phyloP scores from a whole-genome alignment of 2,113 vertebrate genomes.

The Sylvilagus bachmani region DNA sequence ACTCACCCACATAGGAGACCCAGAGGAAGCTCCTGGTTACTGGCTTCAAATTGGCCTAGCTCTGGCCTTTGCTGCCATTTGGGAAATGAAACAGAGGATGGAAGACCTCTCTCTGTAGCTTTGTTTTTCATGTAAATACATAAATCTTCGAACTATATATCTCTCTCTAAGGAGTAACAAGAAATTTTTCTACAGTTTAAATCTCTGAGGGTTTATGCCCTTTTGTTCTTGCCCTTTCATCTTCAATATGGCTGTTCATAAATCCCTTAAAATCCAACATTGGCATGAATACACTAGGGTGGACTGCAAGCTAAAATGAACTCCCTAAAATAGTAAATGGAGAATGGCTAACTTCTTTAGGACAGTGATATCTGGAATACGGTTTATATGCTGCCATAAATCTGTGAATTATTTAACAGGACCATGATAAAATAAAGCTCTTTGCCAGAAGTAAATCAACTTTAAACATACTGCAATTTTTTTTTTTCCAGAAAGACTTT shows the following conservation, averaged over 20 bases:
- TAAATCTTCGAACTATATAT: too few relatives aligned
- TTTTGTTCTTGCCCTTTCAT: neutral
- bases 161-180: neutral
- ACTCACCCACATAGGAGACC: too few relatives aligned
- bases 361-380: neutral
- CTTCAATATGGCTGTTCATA: slow-evolving; percentile 16
- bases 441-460: slow-evolving; percentile 27
- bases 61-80: too few relatives aligned
- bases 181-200: slow-evolving; percentile 37
- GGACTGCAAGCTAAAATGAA: neutral
- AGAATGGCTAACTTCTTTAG: slow-evolving; percentile 1
- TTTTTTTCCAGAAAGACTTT: neutral
- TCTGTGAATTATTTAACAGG: neutral
- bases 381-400: slow-evolving; percentile 15
- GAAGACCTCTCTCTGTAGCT: too few relatives aligned
- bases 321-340: slow-evolving; percentile 32
- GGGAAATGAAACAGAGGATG: too few relatives aligned
- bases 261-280: slow-evolving; percentile 47
- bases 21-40: too few relatives aligned
- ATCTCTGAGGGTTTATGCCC: neutral
- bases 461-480: neutral
- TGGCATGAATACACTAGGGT: neutral
- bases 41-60: too few relatives aligned
- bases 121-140: too few relatives aligned
- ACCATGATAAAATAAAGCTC: neutral